Conservation (phyloP, 2,113 vertebrate species). For the Pipa parva region DNA sequence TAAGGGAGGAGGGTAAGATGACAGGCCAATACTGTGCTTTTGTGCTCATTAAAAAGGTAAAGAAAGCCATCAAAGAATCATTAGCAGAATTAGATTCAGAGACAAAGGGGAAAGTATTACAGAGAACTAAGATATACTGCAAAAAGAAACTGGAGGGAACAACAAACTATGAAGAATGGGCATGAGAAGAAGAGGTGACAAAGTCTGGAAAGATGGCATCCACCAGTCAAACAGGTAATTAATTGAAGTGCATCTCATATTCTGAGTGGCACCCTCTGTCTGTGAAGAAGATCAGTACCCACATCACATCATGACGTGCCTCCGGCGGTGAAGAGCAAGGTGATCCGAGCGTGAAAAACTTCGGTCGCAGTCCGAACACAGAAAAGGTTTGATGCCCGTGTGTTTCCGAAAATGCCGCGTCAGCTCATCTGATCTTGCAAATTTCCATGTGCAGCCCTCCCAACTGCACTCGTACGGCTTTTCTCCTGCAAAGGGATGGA, state of each 20-base stretch:
- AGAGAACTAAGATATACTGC: neutral
- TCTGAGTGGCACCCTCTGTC: neutral
- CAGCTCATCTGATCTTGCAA: constrained; percentile 91
- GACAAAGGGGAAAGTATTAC: neutral
- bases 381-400: constrained; percentile 97
- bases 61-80: neutral
- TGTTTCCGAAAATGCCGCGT: constrained; percentile 95
- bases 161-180: neutral
- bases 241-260: neutral
- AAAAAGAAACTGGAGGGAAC: neutral
- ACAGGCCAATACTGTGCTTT: constrained; percentile 30
- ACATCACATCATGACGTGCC: constrained; percentile 92
- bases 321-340: constrained; percentile 87
- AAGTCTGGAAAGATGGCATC: neutral
- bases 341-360: constrained; percentile 96
- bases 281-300: neutral
- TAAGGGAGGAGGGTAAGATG: constrained; percentile 20
- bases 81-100: neutral
- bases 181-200: neutral
- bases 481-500: constrained; percentile 69
- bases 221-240: constrained; percentile 1
- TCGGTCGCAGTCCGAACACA: constrained; percentile 90
- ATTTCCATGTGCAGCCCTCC: constrained; percentile 94
- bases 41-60: constrained; percentile 2
- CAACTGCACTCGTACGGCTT: constrained; percentile 95